phyloP scores from a whole-genome alignment of 2,888 invertebrate species.

The Ophioninae sp. region DNA sequence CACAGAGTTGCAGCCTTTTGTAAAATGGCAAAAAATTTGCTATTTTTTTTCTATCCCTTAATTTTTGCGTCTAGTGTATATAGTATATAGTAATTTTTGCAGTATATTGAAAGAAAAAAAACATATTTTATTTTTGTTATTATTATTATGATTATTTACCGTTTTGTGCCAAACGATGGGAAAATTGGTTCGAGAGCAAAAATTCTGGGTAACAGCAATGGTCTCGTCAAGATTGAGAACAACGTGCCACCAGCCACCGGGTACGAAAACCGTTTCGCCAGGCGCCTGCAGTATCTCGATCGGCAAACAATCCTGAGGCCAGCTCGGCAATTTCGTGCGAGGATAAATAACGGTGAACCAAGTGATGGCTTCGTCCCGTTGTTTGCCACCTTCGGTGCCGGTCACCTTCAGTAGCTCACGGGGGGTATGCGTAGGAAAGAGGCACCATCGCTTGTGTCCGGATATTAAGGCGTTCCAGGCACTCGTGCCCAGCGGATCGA shows the following conservation, averaged over 20 bases:
- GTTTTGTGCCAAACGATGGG: conserved; percentile 99
- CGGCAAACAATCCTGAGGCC: conserved; percentile 96
- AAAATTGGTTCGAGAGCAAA: conserved; percentile 97
- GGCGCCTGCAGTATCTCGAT: conserved; percentile 97
- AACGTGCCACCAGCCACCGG: conserved; percentile 99
- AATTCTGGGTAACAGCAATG: conserved; percentile 99
- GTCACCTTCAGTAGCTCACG: conserved; percentile 97
- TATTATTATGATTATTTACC: conserved; percentile 74
- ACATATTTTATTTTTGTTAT: neutral
- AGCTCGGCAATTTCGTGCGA: conserved; percentile 91
- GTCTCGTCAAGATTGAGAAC: conserved; percentile 98
- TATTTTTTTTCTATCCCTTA: no score
- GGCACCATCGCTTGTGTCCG: conserved; percentile 99
- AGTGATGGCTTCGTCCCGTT: conserved; percentile 98
- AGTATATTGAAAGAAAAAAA: no score
- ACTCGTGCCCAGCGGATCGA: conserved; percentile 99
- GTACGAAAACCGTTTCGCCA: conserved; percentile 98
- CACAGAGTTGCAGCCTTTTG: no score
- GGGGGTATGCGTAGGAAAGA: conserved; percentile 98
- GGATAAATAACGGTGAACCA: conserved; percentile 99
- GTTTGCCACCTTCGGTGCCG: conserved; percentile 96
- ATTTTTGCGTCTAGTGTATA: no score
- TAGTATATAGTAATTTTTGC: no score
- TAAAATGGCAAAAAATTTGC: no score
- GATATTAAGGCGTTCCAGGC: conserved; percentile 98